Evolutionary conservation across 2,888 invertebrate species (phyloP).

Genomic region (Meandrusa payeni): DNA sequence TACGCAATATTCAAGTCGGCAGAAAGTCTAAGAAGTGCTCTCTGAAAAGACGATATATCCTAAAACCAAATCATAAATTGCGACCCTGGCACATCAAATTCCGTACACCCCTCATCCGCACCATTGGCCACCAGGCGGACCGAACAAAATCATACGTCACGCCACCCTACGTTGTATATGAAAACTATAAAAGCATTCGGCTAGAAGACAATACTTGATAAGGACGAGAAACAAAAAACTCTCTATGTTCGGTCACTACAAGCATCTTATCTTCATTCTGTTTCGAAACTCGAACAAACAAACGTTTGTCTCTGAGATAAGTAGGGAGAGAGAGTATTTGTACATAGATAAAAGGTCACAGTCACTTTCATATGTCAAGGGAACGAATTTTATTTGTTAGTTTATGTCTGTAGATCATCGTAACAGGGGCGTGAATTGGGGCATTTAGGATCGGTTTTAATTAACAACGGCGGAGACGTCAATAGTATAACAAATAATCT

Average conservation of each 20-base stretch:
- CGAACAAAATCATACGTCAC: conserved; percentile 24
- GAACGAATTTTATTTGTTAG: conserved; percentile 11
- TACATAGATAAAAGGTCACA: conserved; percentile 11
- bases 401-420: too few species aligned
- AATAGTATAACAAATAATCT: too few species aligned
- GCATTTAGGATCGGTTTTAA: too few species aligned
- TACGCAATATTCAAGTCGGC: not conserved
- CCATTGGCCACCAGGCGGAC: conserved; percentile 14
- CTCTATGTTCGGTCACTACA: conserved; percentile 4
- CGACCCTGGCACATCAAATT: conserved; percentile 4
- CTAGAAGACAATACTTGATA: conserved; percentile 24
- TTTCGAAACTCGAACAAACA: conserved; percentile 21
- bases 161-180: conserved; percentile 14
- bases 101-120: conserved; percentile 10
- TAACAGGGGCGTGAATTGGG: too few species aligned
- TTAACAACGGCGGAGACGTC: too few species aligned
- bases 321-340: conserved; percentile 17
- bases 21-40: conserved; percentile 9
- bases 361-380: conserved; percentile 15
- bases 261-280: conserved; percentile 14
- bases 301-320: conserved; percentile 20
- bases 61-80: conserved; percentile 19
- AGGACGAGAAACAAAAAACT: conserved; percentile 16
- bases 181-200: conserved; percentile 26
- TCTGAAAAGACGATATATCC: not conserved